These are phyloP conservation scores for Agapornis canus DNA, from an alignment of 2,797 vertebrate species.

Conservation along the genomic window DNA sequence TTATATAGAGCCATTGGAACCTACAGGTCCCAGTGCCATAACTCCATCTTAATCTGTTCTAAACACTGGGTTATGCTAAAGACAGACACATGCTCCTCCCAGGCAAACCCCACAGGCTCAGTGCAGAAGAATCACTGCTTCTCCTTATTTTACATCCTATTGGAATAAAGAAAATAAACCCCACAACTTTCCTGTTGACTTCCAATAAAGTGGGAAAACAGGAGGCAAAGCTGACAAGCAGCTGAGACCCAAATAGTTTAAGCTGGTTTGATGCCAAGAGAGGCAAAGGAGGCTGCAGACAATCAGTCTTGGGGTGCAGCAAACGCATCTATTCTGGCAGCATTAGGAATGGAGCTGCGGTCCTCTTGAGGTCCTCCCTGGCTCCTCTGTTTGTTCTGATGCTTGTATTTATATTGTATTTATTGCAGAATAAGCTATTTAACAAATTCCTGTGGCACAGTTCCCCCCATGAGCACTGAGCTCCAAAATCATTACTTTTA, in stretches of 20 bases:
- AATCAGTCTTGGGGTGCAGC: neutral
- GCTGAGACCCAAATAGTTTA: neutral
- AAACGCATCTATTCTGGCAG: neutral
- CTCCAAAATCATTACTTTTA: neutral
- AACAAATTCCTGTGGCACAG: neutral
- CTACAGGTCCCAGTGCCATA: neutral
- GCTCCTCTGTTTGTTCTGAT: neutral
- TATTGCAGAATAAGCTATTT: neutral
- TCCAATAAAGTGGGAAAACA: neutral
- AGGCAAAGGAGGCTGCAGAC: neutral
- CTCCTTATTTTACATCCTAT: neutral
- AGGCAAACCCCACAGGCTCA: neutral
- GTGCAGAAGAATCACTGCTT: neutral
- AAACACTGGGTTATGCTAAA: neutral
- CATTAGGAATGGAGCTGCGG: neutral
- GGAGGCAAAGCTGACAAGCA: neutral
- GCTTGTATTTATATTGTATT: neutral
- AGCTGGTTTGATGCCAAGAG: neutral
- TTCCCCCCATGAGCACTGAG: rapidly evolving
- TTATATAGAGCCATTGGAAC: neutral
- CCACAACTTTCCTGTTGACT: neutral
- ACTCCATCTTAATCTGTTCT: neutral
- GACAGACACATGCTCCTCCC: neutral
- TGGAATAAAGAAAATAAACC: neutral
- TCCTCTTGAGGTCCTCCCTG: neutral